phyloP scores from a whole-genome alignment of 2,113 vertebrate species.

The Dolichotis patagonum region DNA sequence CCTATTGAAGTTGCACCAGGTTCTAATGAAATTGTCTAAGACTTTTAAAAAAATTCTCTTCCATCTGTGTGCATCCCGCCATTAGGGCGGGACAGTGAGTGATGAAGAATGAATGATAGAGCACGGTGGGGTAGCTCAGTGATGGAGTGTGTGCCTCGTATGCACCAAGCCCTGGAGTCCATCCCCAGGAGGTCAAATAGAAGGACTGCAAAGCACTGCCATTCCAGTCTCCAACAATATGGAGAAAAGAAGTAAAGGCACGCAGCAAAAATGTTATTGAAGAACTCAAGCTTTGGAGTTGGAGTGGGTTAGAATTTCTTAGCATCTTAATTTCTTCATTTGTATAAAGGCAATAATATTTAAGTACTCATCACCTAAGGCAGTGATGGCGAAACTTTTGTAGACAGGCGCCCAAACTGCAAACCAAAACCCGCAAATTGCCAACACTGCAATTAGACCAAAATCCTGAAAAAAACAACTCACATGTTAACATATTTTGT shows the following conservation, averaged over 20 bases:
- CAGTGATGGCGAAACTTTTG: neutral
- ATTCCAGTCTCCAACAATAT: neutral
- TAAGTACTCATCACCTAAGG: neutral
- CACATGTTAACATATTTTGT: no score
- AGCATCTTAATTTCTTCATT: conserved; percentile 21
- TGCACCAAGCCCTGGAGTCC: neutral
- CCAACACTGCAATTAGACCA: no score
- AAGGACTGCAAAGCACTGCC: neutral
- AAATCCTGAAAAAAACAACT: no score
- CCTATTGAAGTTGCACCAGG: neutral
- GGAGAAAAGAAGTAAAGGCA: conserved; percentile 30
- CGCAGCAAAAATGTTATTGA: neutral
- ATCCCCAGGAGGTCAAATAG: conserved; percentile 1
- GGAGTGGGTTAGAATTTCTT: neutral
- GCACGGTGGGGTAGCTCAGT: neutral
- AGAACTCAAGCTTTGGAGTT: neutral
- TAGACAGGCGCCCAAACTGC: no score
- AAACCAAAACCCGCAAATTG: no score
- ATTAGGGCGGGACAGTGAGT: neutral
- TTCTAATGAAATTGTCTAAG: neutral
- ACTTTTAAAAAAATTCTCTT: neutral
- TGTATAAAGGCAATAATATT: neutral
- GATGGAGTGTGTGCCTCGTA: no score
- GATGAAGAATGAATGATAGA: neutral
- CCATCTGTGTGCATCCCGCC: neutral